phyloP scores from a whole-genome alignment of 2,113 vertebrate genomes.

The Prochilodus magdalenae region DNA sequence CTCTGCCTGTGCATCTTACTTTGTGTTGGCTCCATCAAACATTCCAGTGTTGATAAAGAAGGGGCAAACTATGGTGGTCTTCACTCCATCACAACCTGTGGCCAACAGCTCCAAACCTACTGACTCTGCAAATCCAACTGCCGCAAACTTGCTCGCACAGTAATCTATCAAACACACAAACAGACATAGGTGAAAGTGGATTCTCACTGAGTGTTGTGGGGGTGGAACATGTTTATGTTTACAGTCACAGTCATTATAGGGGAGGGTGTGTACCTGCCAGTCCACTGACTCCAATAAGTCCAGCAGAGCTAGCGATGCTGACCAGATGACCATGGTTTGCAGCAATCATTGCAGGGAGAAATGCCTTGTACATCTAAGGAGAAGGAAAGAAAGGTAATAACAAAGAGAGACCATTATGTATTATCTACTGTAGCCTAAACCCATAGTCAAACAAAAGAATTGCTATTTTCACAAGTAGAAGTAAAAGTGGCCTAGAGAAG shows the following conservation, averaged over 20 bases:
- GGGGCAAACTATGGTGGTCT: slow-evolving; percentile 93
- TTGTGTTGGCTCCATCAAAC: slow-evolving; percentile 86
- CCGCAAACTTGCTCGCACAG: slow-evolving; percentile 94
- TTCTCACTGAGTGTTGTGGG: background rate
- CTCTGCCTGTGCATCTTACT: slow-evolving; percentile 74
- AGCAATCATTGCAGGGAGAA: slow-evolving; percentile 94
- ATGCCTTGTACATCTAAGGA: slow-evolving; percentile 90
- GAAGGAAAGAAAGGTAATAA: background rate
- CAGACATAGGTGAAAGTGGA: background rate
- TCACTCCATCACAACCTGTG: slow-evolving; percentile 81
- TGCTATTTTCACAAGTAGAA: too few relatives aligned
- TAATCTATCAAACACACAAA: slow-evolving; percentile 82
- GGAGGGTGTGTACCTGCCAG: slow-evolving; percentile 79
- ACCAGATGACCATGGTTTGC: slow-evolving; percentile 92
- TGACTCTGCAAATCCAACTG: slow-evolving; percentile 91
- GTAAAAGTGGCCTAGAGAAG: too few relatives aligned
- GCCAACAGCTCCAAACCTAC: slow-evolving; percentile 77
- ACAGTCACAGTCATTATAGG: background rate
- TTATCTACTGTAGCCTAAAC: too few relatives aligned
- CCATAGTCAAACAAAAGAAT: too few relatives aligned
- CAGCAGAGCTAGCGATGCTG: slow-evolving; percentile 89
- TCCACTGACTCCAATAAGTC: slow-evolving; percentile 75
- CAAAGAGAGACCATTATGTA: background rate
- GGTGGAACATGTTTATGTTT: background rate
- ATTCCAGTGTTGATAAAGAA: slow-evolving; percentile 90